These are phyloP conservation scores for Scaptomyza pallida DNA, from an alignment of 1,140 invertebrate genomes.

Conservation along the genomic window DNA sequence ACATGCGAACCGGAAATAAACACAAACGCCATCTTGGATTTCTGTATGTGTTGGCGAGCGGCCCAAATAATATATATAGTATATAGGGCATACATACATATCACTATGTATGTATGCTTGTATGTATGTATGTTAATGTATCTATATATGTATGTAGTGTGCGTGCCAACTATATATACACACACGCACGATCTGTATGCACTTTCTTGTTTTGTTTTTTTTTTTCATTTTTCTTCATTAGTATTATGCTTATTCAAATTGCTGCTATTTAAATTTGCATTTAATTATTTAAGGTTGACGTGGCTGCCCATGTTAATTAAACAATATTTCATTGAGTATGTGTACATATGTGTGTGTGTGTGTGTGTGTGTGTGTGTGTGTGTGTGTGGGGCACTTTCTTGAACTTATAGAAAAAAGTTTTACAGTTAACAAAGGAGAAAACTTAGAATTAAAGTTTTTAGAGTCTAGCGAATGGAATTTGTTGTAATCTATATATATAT, in stretches of 20 bases:
- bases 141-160: conserved; percentile 27
- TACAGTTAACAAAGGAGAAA: background rate
- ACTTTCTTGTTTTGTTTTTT: background rate
- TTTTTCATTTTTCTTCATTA: background rate
- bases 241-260: conserved; percentile 34
- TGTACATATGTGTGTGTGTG: conserved; percentile 17
- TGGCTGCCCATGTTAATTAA: conserved; percentile 55
- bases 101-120: conserved; percentile 6
- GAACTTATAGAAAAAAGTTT: background rate
- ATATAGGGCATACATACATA: no score
- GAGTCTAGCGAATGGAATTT: background rate
- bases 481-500: no score
- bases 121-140: conserved; percentile 5
- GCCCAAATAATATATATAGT: conserved; percentile 28
- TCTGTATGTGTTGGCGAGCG: background rate
- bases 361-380: conserved; percentile 16
- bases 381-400: background rate
- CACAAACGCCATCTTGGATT: background rate
- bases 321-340: conserved; percentile 37
- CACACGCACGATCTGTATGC: no score
- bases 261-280: conserved; percentile 33
- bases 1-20: conserved; percentile 12
- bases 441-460: background rate
- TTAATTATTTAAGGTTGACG: conserved; percentile 55
- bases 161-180: no score